Conservation (phyloP, 2,888 invertebrate genomes). For the Heliconius hortense region DNA sequence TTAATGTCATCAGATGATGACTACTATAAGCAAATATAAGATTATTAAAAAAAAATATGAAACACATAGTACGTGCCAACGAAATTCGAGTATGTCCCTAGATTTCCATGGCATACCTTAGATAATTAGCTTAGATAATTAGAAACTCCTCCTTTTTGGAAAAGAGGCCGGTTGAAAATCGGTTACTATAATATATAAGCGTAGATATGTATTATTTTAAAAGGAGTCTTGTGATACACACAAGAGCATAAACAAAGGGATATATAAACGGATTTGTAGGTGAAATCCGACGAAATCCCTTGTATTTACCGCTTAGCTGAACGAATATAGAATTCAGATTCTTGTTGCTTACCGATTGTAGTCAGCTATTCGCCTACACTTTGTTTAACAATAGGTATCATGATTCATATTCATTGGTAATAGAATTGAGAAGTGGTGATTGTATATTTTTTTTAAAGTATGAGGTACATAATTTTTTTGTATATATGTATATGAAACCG, state of each 20-base stretch:
- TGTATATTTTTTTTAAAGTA: background rate
- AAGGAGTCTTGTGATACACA: no score
- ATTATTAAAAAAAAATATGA: no score
- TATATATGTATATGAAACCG: background rate
- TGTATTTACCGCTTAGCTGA: constrained; percentile 38
- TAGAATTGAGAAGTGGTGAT: background rate
- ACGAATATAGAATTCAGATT: constrained; percentile 37
- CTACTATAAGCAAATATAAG: no score
- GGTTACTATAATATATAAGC: background rate
- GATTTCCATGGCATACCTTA: no score
- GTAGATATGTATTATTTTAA: background rate
- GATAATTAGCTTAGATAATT: no score
- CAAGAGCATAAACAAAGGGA: constrained; percentile 31
- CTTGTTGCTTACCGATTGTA: constrained; percentile 31
- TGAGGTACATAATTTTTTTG: background rate
- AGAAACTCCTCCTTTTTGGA: no score
- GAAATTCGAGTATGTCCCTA: no score
- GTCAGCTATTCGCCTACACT: constrained; percentile 12
- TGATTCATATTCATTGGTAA: constrained; percentile 6
- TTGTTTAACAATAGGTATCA: constrained; percentile 23
- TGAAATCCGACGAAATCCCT: constrained; percentile 38
- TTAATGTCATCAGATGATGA: no score
- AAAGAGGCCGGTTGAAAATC: background rate
- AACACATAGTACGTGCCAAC: no score
- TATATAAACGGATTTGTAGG: constrained; percentile 39